A percentile compares a stretch with the other conserved stretches of the same genome.
phyloP scores from a whole-genome alignment of 2,797 vertebrate genomes.

The Anableps anableps region DNA sequence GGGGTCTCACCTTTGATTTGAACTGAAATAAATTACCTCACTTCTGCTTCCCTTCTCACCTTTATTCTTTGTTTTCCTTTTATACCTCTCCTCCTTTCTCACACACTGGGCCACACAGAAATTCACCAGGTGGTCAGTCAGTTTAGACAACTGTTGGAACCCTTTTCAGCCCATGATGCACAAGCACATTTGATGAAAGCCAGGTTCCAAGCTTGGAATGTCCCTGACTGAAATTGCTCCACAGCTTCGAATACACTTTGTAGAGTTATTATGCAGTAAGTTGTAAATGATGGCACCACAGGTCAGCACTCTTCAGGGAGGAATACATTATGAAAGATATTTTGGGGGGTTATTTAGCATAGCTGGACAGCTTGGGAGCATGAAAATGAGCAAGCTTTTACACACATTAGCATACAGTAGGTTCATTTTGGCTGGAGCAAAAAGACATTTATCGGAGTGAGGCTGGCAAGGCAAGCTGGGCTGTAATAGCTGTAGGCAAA shows the following conservation, averaged over 20 bases:
- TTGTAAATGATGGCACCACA: slow-evolving; percentile 70
- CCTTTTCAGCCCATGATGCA: slow-evolving; percentile 34
- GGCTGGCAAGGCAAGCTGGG: slow-evolving; percentile 55
- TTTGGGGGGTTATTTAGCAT: slow-evolving; percentile 62
- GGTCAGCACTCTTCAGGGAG: slow-evolving; percentile 62
- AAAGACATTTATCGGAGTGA: slow-evolving; percentile 34
- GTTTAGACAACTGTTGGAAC: slow-evolving; percentile 52
- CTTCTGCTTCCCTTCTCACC: slow-evolving; percentile 27
- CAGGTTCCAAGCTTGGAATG: slow-evolving; percentile 41
- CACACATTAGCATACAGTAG: slow-evolving; percentile 78
- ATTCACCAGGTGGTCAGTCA: slow-evolving; percentile 48
- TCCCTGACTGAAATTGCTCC: slow-evolving; percentile 34
- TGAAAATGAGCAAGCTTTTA: slow-evolving; percentile 66
- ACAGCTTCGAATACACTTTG: slow-evolving; percentile 55
- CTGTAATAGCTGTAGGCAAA: slow-evolving; percentile 53
- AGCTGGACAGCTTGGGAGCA: slow-evolving; percentile 58
- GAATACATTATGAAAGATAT: slow-evolving; percentile 65
- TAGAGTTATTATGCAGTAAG: slow-evolving; percentile 62
- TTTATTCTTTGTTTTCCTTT: slow-evolving; percentile 48
- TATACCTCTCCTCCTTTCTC: slow-evolving; percentile 32
- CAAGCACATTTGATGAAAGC: slow-evolving; percentile 45
- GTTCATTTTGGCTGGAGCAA: slow-evolving; percentile 61
- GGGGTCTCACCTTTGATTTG: slow-evolving; percentile 42
- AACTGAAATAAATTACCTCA: slow-evolving; percentile 56
- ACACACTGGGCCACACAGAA: slow-evolving; percentile 38